Conservation (phyloP, 1,140 invertebrate species). For the Ostrea edulis region DNA sequence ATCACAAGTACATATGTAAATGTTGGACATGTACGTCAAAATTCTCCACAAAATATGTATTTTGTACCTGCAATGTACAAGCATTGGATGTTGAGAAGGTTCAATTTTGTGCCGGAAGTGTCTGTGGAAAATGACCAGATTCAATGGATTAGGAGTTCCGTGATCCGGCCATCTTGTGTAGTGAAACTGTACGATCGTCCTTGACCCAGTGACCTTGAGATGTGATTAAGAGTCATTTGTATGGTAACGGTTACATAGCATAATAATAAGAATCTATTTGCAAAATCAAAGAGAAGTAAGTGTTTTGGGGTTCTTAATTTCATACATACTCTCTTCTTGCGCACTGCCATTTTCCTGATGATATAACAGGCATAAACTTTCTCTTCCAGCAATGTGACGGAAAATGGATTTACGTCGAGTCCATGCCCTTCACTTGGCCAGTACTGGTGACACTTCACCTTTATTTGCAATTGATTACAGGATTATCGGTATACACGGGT, state of each 20-base stretch:
- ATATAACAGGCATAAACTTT: no score
- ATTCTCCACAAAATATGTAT: no score
- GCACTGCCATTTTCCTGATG: no score
- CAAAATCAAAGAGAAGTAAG: neutral
- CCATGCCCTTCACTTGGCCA: no score
- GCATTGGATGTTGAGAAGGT: neutral
- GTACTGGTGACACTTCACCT: no score
- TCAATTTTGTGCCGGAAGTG: neutral
- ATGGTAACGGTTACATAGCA: neutral
- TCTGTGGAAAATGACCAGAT: neutral
- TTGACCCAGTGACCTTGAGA: neutral
- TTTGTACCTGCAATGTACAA: neutral
- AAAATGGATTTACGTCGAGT: no score
- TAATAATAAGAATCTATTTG: neutral
- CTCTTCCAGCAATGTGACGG: no score
- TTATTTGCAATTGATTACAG: no score
- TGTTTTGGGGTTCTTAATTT: neutral
- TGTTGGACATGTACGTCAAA: no score
- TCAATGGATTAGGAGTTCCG: neutral
- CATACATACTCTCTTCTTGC: neutral
- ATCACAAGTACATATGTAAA: no score
- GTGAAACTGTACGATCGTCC: neutral
- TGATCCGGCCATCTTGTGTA: no score
- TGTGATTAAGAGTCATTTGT: neutral
- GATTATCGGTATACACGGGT: neutral